Evolutionary conservation across 2,888 invertebrate species (phyloP), one percentile per base, ranked within the genome.

Genomic region (Entomobrya multifasciata): DNA sequence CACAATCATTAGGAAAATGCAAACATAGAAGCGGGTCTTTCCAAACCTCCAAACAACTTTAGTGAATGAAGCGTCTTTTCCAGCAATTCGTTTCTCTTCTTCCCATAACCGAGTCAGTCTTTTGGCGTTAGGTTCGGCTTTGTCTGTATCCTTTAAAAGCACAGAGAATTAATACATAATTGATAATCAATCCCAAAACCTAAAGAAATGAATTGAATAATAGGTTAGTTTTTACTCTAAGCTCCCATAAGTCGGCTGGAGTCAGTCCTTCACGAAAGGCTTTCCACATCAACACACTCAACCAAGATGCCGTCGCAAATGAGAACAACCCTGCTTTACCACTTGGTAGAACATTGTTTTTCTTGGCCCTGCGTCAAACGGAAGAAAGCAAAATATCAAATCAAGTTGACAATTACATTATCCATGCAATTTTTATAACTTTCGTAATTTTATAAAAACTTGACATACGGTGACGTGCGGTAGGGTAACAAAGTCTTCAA

Each of bases 221-320:
- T n/a, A n/a, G n/a, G n/a, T n/a, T n/a, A n/a, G n/a, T n/a, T n/a
- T n/a, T n/a, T 30, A 92, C 92, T 89, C 91, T 90, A 0, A 92
- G 81, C 30, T 91, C 90, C 91, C 92, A 92, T 49, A 92, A 87
- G 87, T 92, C 91, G 1, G 92, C 90, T 10, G 91, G 89, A 0
- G 92, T 92, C 5, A 92, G 90, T 0, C 93, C 93, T 36, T 91
- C 89, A 27, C 91, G 91, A 74, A 92, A 92, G 0, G 93, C 92
- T 80, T 92, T 92, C 92, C 92, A 92, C 92, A 93, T 92, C 52
- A 92, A 90, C 3, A 91, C 90, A 0, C 92, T 92, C 83, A 93
- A 90, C 93, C 93, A 93, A 47, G 92, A 91, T 72, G 92, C 92
- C 11, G 92, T 92, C 80, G 93, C 91, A 90, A 92, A 92, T 11